Evolutionary conservation across 2,113 vertebrate genomes (phyloP).

Genomic region (Hypanus sabinus): DNA sequence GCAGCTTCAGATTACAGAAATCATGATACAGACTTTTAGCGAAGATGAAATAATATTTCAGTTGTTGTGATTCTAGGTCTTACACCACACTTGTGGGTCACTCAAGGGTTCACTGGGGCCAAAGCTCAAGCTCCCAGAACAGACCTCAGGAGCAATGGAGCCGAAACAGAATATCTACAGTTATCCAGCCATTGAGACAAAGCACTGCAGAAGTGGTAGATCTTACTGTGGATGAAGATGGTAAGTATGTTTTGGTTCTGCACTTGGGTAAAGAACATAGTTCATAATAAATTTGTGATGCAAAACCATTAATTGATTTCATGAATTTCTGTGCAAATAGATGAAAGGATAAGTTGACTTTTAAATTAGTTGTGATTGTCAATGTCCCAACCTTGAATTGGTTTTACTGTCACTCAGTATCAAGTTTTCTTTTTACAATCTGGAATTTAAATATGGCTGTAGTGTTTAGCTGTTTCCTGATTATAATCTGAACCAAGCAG

Average conservation of each 20-base stretch:
- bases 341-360: neutral
- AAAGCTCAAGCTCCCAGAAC: slow-evolving; percentile 68
- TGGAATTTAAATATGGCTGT: neutral
- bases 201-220: slow-evolving; percentile 91
- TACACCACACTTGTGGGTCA: slow-evolving; percentile 72
- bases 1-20: too few relatives aligned
- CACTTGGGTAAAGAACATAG: neutral
- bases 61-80: slow-evolving; percentile 60
- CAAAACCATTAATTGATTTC: neutral
- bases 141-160: slow-evolving; percentile 75
- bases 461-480: neutral
- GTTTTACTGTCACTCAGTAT: neutral
- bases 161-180: slow-evolving; percentile 83
- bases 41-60: neutral
- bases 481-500: neutral
- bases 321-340: neutral
- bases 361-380: neutral
- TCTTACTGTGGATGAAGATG: slow-evolving; percentile 94
- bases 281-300: neutral
- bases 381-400: neutral
- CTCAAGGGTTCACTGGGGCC: slow-evolving; percentile 77
- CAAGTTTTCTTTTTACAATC: neutral
- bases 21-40: too few relatives aligned
- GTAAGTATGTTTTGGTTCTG: slow-evolving; percentile 53
- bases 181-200: slow-evolving; percentile 91